These are phyloP conservation scores for Herpailurus yagouaroundi DNA, from an alignment of 2,113 vertebrate genomes.

Conservation along the genomic window DNA sequence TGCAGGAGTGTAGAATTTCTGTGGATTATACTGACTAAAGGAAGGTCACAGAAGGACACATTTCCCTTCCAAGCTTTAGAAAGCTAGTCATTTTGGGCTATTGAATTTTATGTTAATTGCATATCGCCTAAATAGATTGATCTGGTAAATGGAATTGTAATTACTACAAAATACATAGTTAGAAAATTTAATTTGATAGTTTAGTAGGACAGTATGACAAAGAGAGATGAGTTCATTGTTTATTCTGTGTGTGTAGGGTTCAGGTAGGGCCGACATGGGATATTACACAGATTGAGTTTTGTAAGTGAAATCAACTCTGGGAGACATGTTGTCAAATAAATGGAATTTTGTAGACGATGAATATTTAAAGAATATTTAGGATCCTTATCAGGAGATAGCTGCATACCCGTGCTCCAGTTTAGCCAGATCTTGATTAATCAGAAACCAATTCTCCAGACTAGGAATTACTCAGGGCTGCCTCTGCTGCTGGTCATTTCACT, in stretches of 20 bases:
- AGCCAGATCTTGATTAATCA: conserved; percentile 64
- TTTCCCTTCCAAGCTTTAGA: conserved; percentile 1
- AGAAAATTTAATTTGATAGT: conserved; percentile 38
- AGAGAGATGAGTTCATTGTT: conserved; percentile 41
- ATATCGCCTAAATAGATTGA: conserved; percentile 43
- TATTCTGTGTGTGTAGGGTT: neutral
- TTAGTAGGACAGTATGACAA: neutral
- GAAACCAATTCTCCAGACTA: neutral
- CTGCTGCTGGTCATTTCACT: conserved; percentile 40
- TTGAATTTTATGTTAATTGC: conserved; percentile 43
- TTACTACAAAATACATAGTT: neutral
- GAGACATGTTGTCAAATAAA: conserved; percentile 6
- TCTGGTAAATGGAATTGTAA: conserved; percentile 15
- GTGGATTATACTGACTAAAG: neutral
- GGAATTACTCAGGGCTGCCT: neutral
- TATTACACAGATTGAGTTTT: neutral
- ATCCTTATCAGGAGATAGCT: neutral
- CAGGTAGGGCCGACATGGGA: neutral
- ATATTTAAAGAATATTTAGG: conserved; percentile 28
- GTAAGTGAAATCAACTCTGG: neutral
- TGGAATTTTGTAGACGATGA: neutral
- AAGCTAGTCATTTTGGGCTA: conserved; percentile 37
- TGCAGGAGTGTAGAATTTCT: neutral
- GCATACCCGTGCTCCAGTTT: neutral
- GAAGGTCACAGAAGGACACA: conserved; percentile 65